Evolutionary conservation across 2,888 invertebrate genomes (phyloP).

Genomic region (Watsonalla cultraria): DNA sequence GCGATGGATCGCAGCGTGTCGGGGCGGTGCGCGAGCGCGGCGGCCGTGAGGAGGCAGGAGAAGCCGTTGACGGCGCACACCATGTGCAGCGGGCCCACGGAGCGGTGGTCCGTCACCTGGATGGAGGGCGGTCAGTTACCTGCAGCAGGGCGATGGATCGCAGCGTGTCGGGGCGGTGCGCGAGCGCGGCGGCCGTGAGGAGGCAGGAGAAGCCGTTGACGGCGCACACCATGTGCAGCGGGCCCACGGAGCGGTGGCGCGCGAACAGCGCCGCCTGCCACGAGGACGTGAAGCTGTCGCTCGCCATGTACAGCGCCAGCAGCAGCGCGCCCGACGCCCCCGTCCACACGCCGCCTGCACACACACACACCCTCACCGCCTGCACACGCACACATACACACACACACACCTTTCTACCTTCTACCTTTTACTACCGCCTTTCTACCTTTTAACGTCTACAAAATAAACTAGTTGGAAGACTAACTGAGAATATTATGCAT

Average conservation of each 20-base stretch:
- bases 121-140: constrained; percentile 10
- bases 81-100: constrained; percentile 65
- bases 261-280: constrained; percentile 97
- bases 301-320: constrained; percentile 92
- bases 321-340: constrained; percentile 91
- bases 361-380: not conserved
- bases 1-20: too few relatives aligned
- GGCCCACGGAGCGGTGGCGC: constrained; percentile 70
- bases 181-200: constrained; percentile 89
- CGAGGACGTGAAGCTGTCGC: constrained; percentile 98
- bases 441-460: too few relatives aligned
- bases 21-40: too few relatives aligned
- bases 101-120: too few relatives aligned
- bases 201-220: constrained; percentile 96
- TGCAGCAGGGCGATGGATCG: constrained; percentile 62
- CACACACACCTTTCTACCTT: not conserved
- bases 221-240: constrained; percentile 79
- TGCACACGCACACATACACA: too few relatives aligned
- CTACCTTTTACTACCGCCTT: not conserved
- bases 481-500: too few relatives aligned
- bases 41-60: too few relatives aligned
- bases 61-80: too few relatives aligned
- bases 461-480: too few relatives aligned
- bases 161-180: constrained; percentile 84
- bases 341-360: constrained; percentile 80